These are phyloP conservation scores for Thymelicus sylvestris DNA, from an alignment of 2,888 invertebrate species.

Conservation along the genomic window DNA sequence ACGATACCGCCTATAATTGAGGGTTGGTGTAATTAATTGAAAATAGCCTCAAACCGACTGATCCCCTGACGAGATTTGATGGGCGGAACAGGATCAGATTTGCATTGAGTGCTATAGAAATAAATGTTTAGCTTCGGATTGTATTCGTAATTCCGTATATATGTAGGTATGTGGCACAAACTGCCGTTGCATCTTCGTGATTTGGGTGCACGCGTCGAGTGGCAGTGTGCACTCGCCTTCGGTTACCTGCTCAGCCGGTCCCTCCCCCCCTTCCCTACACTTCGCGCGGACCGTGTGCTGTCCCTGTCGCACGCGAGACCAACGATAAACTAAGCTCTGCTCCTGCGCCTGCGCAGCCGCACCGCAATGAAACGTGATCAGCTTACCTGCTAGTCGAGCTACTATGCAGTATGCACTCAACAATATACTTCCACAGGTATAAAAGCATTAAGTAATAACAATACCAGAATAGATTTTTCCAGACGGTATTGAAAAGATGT, in stretches of 20 bases:
- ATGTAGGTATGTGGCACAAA: conserved; percentile 36
- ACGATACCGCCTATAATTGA: conserved; percentile 6
- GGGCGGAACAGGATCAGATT: conserved; percentile 19
- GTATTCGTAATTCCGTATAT: conserved; percentile 8
- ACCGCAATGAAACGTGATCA: conserved; percentile 47
- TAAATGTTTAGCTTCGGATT: background rate
- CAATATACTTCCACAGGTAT: conserved; percentile 30
- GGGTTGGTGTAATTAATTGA: conserved; percentile 26
- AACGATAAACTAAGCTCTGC: conserved; percentile 9
- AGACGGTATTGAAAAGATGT: conserved; percentile 16
- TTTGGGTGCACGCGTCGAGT: conserved; percentile 51
- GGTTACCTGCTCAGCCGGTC: conserved; percentile 53
- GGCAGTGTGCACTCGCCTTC: conserved; percentile 42
- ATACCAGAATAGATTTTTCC: conserved; percentile 25
- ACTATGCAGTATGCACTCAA: conserved; percentile 11
- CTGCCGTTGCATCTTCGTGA: conserved; percentile 46
- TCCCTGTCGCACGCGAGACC: conserved; percentile 39
- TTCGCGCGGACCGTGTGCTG: conserved; percentile 16
- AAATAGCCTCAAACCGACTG: conserved; percentile 13
- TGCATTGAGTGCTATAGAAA: background rate
- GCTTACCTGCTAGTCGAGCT: conserved; percentile 47
- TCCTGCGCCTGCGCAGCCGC: conserved; percentile 39
- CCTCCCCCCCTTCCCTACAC: conserved; percentile 37
- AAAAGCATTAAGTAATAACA: conserved; percentile 24
- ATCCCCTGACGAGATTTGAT: conserved; percentile 15